Evolutionary conservation across 2,797 vertebrate genomes (phyloP), one percentile per base, ranked within the genome.

Genomic region (Masticophis lateralis): DNA sequence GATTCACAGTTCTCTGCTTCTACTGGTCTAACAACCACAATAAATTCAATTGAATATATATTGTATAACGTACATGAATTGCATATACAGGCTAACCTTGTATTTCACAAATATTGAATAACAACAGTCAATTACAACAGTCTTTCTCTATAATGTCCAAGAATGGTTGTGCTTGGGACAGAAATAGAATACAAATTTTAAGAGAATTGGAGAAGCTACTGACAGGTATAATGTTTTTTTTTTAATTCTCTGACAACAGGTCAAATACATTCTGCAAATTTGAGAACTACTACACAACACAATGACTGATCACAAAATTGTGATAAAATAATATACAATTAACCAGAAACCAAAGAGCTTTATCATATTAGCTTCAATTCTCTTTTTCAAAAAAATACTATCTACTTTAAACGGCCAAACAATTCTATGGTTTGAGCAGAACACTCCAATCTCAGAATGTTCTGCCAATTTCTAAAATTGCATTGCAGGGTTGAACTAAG

Each of bases 51-150:
- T 66, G 12, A 66, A 66, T n/a, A n/a, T n/a, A 28, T 14, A 66
- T 66, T n/a, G 14, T n/a, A 28, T 14, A 66, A n/a, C 14, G 14
- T 18, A 69, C 32, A 69, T 69, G 66, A 32, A 53, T 32, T 79
- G 18, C 55, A 59, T 79, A 79, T 89, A 56, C 22, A 79, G 37
- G 56, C 55, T 43, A 79, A 60, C 37, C 51, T 74, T 22, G 47
- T 79, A 53, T 22, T 89, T 92, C 55, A 89, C 59, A 20, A 89
- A 92, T 89, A 89, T 92, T 89, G 27, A 92, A 47, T 22, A 89
- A 61, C 7, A 32, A 83, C 27, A 83, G 47, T 55, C 47, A 92
- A 61, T 74, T 83, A 55, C 27, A 83, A n/a, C 20, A 61, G 28
- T 16, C 55, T 47, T 14, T 32, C 55, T 92, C 37, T 92, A 37